Evolutionary conservation across 2,113 vertebrate species (phyloP), one percentile per base, ranked within the genome.

Genomic region (Myotis brandtii): DNA sequence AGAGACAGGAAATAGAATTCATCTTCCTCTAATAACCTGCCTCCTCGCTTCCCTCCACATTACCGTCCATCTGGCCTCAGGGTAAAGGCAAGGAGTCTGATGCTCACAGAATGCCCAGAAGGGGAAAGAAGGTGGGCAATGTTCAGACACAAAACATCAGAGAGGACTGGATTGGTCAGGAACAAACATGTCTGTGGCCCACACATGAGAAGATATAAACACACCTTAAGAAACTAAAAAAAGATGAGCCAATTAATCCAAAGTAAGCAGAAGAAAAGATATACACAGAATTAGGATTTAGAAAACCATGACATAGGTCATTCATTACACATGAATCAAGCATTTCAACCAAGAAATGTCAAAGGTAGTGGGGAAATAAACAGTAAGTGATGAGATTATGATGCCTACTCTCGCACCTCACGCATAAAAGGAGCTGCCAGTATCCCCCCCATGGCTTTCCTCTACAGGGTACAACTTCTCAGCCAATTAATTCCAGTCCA

Each of bases 1-100:
- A 96, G 93, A 92, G 93, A 97, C 94, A 94, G 96, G 96, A 97
- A 97, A 97, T 96, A 97, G 97, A 98, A 98, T 98, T 93, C 96
- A 95, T 96, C 97, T 97, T 97, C 93, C 83, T 96, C 94, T 96
- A 97, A 97, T 96, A 96, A 95, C 91, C 89, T 97, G 94, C 89
- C 94, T 93, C 91, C 52, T 93, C 52, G 70, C 83, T 66, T 46
- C 86, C 93, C 93, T 96, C 93, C 86, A 96, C 86, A 97, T 95
- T 93, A 95, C 20, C 23, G 96, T 92, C 96, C 94, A 95, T 96
- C 97, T 97, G 96, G 96, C 91, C 91, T 96, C 82, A 77, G 94
- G 94, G 69, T 62, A 73, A 80, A 96, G 72, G 32, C 16, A 0
- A 93, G 21, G 69, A 96, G 64, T 66, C 64, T 54, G 59, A 91